Evolutionary conservation across 2,113 vertebrate species (phyloP), one percentile per base, ranked within the genome.

Genomic region (Python bivittatus): DNA sequence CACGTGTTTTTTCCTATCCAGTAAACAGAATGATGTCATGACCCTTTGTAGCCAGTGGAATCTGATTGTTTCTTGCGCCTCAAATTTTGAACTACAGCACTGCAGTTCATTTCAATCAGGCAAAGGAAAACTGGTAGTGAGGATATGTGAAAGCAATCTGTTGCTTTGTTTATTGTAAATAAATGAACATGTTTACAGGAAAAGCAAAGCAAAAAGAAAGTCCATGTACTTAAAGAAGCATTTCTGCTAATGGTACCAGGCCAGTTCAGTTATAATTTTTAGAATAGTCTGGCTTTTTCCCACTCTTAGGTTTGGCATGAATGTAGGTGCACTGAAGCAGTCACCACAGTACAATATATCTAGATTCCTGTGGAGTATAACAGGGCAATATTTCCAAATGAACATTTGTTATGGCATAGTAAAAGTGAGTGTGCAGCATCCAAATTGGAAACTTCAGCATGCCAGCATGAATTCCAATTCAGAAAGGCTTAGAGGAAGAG

Each of bases 381-480:
- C 60, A 87, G 44, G 61, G 60, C 23, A 87, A 87, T 38, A 87
- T 91, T 72, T 91, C 84, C 58, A 91, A 87, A 56, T 68, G 48
- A 91, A 87, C 84, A 72, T 91, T 87, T 91, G 91, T 8, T 72
- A 61, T 87, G 60, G 91, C 7, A 29, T 29, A 56, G 48, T 87
- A 87, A 68, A 64, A 38, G 48, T 53, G 12, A 48, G 25, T 54
- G 53, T 22, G 56, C 29, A 13, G 84, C 52, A 68, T 91, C 84
- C 91, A 91, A 87, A 61, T 87, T 87, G 84, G 84, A 91, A 91
- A 87, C 52, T 87, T 68, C 91, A 91, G n/a, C 1, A 20, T 68
- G 84, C 52, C 25, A 27, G 44, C 44, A n/a, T 29, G 42, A 58
- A 91, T 91, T 86, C 84, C 29, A 91, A 86, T 87, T 27, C 1